Evolutionary conservation across 2,113 vertebrate species (phyloP).

Genomic region (Abramis brama): DNA sequence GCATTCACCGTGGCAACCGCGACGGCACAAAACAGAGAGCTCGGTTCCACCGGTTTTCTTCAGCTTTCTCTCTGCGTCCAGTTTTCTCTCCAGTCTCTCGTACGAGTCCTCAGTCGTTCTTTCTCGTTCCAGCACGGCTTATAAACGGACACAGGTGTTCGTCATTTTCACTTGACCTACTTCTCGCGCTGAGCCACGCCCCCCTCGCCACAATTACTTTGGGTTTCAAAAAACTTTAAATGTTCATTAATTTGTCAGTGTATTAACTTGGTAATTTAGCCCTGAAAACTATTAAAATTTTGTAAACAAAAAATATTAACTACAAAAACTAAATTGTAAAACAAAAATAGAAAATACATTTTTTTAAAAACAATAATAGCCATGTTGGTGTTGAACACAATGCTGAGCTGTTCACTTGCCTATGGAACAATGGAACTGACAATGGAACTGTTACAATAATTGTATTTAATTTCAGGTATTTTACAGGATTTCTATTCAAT

Average conservation of each 20-base stretch:
- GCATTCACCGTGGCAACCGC: too few relatives aligned
- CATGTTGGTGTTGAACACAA: not conserved
- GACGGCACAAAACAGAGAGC: too few relatives aligned
- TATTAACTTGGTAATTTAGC: too few relatives aligned
- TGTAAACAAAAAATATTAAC: not conserved
- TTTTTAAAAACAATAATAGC: too few relatives aligned
- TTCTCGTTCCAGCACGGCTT: too few relatives aligned
- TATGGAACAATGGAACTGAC: not conserved
- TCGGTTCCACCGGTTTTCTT: too few relatives aligned
- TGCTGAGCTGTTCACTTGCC: not conserved
- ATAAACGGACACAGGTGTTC: too few relatives aligned
- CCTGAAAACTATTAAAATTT: not conserved
- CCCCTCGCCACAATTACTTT: not conserved
- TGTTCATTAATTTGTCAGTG: not conserved
- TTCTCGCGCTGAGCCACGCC: too few relatives aligned
- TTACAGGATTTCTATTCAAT: not conserved
- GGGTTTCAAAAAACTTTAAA: not conserved
- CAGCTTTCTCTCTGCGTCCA: too few relatives aligned
- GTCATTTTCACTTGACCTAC: too few relatives aligned
- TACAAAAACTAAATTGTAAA: not conserved
- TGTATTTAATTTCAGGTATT: not conserved
- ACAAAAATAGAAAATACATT: not conserved
- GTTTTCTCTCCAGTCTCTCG: too few relatives aligned
- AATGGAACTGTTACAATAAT: not conserved
- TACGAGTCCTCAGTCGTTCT: too few relatives aligned